Conservation (phyloP, 23 tunicate genomes). For the Styela clava region DNA sequence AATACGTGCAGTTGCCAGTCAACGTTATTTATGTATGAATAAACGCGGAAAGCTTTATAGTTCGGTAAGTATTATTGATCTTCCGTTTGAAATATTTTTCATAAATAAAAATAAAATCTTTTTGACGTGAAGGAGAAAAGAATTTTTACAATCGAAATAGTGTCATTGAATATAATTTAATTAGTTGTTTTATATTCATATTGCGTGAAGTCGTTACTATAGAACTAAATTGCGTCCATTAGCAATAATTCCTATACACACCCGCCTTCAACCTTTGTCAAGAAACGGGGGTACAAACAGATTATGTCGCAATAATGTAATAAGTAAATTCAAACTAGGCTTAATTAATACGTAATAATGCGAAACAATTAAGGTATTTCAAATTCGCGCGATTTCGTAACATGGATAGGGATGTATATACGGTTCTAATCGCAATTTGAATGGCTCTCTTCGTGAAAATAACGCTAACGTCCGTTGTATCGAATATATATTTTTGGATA, state of each 20-base stretch:
- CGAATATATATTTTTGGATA: too few relatives aligned
- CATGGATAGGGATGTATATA: too few relatives aligned
- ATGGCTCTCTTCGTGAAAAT: too few relatives aligned
- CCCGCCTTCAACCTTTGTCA: neutral
- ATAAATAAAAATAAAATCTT: too few relatives aligned
- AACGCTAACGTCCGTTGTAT: too few relatives aligned
- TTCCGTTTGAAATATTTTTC: neutral
- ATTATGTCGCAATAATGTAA: neutral
- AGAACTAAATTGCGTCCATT: neutral
- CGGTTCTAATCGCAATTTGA: too few relatives aligned
- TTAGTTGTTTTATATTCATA: neutral
- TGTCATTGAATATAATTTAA: too few relatives aligned
- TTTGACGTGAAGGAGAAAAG: neutral
- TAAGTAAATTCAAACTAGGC: too few relatives aligned
- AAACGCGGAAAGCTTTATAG: conserved; percentile 41
- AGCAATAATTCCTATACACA: neutral
- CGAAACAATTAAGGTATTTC: too few relatives aligned
- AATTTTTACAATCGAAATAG: too few relatives aligned
- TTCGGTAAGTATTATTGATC: conserved; percentile 47
- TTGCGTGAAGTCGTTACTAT: neutral
- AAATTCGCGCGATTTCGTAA: too few relatives aligned
- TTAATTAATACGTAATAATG: too few relatives aligned
- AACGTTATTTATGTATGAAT: conserved; percentile 70
- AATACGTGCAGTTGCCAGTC: conserved; percentile 35
- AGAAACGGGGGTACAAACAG: neutral